Base-by-base conservation (phyloP, 2,113 vertebrate species). In the Trematocara marginatum region DNA sequence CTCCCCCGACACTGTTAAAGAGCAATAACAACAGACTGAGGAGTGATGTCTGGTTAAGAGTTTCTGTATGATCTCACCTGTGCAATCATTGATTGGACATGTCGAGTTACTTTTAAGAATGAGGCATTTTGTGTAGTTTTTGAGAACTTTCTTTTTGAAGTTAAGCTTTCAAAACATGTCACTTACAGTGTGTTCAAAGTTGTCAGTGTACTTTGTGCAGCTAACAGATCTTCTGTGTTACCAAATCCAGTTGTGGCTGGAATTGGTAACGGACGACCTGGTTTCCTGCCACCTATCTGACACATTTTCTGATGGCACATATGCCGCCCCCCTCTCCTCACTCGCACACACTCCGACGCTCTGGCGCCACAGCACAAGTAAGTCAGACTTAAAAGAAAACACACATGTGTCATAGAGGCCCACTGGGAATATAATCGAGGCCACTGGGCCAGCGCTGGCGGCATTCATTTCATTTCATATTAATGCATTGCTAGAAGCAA, bases 351-450 rank as follows among this genome's bases (percentile, higher is more conserved):
- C 81, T 80, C 52, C 20, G 47, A 35, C 49, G 59, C 53, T 64
- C 2, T 80, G 80, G 84, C 76, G 85, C 57, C 90, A 88, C 87
- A 85, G 90, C 64, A 87, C 90, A 96, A 96, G 96, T 96, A 96
- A 96, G 95, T 96, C 95, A 97, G 96, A 96, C 96, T 96, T 96
- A 96, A 96, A 96, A 96, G 96, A 96, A 96, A 96, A 94, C 91
- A 87, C 92, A 94, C 94, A 95, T 93, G 95, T 96, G 93, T 95
- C 87, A 90, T 80, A 20, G 45, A 52, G 87, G 90, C 89, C 95
- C 6, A 69, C 42, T 61, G 94, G 95, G 96, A 95, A 92, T 93
- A 49, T 85, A 95, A 97, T 95, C 80, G 94, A 96, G 96, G 96
- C 95, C 94, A 97, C 88, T 96, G 94, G 96, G 95, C 94, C 95